Conservation (phyloP, 2,797 vertebrate genomes). For the Schizopygopsis pylzovi region DNA sequence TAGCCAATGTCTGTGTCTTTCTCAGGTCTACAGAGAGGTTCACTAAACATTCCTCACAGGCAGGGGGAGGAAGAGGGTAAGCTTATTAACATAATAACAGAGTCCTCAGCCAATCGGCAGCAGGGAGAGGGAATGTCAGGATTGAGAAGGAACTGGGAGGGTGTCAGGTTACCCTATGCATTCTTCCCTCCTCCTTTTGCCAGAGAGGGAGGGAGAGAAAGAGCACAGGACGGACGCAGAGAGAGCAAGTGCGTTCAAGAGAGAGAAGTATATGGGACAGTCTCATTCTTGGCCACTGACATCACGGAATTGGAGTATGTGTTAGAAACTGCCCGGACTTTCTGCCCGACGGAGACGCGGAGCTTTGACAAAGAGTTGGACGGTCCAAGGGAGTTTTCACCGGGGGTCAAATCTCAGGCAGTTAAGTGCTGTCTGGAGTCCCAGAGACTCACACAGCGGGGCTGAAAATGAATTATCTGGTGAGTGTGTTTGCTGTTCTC, state of each 20-base stretch:
- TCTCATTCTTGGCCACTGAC: constrained; percentile 81
- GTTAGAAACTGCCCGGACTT: constrained; percentile 65
- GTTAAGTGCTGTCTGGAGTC: constrained; percentile 62
- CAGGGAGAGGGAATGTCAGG: constrained; percentile 63
- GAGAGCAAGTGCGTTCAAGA: constrained; percentile 47
- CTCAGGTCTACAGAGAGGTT: constrained; percentile 61
- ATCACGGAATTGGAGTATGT: constrained; percentile 78
- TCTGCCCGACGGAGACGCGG: constrained; percentile 41
- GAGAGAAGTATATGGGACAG: constrained; percentile 61
- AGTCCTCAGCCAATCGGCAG: constrained; percentile 61
- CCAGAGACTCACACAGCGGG: constrained; percentile 56
- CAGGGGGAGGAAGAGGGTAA: constrained; percentile 59
- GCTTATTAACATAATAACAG: constrained; percentile 68
- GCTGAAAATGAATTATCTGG: constrained; percentile 73
- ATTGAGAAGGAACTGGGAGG: constrained; percentile 63
- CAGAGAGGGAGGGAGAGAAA: constrained; percentile 53
- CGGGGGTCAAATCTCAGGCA: constrained; percentile 53
- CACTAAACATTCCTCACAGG: constrained; percentile 65
- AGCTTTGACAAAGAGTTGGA: constrained; percentile 51
- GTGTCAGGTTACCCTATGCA: constrained; percentile 66
- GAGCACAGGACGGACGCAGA: constrained; percentile 44
- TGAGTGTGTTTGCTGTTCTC: constrained; percentile 63
- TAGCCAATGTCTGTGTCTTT: constrained; percentile 54
- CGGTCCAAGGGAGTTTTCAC: constrained; percentile 46
- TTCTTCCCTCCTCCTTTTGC: constrained; percentile 62